phyloP scores from a whole-genome alignment of 2,888 invertebrate genomes.

The Eupithecia pulchellata region DNA sequence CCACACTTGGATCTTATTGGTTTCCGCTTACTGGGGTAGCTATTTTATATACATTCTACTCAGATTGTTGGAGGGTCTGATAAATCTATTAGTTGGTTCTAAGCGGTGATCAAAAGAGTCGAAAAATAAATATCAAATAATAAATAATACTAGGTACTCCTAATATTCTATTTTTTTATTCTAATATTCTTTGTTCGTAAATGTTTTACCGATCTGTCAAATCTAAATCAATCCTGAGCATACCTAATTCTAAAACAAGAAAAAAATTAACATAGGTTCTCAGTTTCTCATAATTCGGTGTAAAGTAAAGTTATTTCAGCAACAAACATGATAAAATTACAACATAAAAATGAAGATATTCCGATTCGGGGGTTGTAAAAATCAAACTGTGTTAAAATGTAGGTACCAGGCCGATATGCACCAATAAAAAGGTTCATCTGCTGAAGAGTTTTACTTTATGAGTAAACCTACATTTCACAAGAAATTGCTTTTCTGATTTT shows the following conservation, averaged over 20 bases:
- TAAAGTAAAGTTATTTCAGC: not conserved
- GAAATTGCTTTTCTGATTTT: slow-evolving; percentile 46
- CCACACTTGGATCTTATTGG: slow-evolving; percentile 54
- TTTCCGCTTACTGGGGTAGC: slow-evolving; percentile 51
- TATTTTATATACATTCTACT: slow-evolving; percentile 35
- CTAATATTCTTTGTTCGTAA: too few relatives aligned
- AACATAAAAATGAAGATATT: not conserved
- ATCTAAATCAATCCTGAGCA: not conserved
- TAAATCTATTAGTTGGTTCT: not conserved
- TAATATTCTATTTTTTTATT: too few relatives aligned
- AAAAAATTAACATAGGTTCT: not conserved
- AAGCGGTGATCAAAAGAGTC: too few relatives aligned
- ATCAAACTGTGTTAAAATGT: slow-evolving; percentile 21
- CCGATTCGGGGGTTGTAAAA: not conserved
- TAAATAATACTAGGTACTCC: too few relatives aligned
- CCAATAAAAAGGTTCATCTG: slow-evolving; percentile 37
- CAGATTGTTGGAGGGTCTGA: slow-evolving; percentile 9
- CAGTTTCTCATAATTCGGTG: not conserved
- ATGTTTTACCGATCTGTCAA: too few relatives aligned
- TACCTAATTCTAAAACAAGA: not conserved
- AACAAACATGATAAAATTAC: not conserved
- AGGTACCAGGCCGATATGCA: slow-evolving; percentile 18
- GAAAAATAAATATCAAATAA: too few relatives aligned
- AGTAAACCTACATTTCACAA: slow-evolving; percentile 41
- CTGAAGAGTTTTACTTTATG: slow-evolving; percentile 37